A percentile compares a stretch with the other conserved stretches of the same genome.
Conservation (phyloP, 2,888 invertebrate genomes). For the Orthonychiurus folsomi region DNA sequence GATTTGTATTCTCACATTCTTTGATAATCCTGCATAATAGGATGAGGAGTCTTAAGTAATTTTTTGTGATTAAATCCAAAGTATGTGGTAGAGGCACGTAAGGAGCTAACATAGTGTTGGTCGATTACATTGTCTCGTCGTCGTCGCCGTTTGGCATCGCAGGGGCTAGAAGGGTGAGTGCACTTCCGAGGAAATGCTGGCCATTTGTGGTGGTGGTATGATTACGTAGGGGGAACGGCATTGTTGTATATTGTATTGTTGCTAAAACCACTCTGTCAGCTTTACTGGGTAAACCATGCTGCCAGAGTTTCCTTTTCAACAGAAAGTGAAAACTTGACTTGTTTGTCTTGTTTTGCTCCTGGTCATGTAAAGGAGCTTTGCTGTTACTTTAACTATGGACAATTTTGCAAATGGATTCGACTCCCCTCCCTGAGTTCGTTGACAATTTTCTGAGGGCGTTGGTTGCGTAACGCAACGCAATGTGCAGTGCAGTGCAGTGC, state of each 20-base stretch:
- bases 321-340: slow-evolving; percentile 17
- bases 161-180: not conserved
- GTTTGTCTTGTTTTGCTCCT: slow-evolving; percentile 9
- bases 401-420: not conserved
- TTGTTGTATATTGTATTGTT: not conserved
- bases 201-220: not conserved
- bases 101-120: not conserved
- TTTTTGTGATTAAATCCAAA: not conserved
- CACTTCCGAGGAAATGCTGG: not conserved
- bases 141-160: not conserved
- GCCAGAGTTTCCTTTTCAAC: not conserved
- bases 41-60: not conserved
- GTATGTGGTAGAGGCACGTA: not conserved
- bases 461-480: no score
- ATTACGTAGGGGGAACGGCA: not conserved
- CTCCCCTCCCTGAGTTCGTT: not conserved
- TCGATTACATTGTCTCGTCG: not conserved
- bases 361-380: not conserved
- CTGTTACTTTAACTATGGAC: not conserved
- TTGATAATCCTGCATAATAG: no score
- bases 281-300: not conserved
- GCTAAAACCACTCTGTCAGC: not conserved
- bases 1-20: no score
- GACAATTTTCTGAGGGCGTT: not conserved
- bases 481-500: no score